A percentile compares a stretch with the other conserved stretches of the same genome.
These are phyloP conservation scores for Acipenser oxyrinchus DNA, from an alignment of 2,797 vertebrate genomes.

Conservation along the genomic window DNA sequence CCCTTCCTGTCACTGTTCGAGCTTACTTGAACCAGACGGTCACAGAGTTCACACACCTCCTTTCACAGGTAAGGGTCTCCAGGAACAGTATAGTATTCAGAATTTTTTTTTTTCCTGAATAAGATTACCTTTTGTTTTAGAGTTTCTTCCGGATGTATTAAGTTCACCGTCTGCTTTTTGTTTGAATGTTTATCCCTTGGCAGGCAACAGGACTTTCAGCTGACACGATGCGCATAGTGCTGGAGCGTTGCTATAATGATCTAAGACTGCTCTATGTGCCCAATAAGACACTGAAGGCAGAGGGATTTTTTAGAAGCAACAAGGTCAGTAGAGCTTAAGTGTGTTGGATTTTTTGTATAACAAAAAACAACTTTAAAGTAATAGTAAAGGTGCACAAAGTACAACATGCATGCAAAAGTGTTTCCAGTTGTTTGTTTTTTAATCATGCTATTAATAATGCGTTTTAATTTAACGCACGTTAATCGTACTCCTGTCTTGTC, in stretches of 20 bases:
- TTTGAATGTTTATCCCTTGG: background rate
- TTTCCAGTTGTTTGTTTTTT: too few species aligned
- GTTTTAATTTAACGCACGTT: too few species aligned
- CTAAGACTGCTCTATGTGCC: slow-evolving; percentile 83
- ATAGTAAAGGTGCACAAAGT: too few species aligned
- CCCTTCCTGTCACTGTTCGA: slow-evolving; percentile 79
- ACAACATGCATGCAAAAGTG: too few species aligned
- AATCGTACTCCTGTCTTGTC: too few species aligned
- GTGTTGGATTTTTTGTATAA: too few species aligned
- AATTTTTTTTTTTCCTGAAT: too few species aligned
- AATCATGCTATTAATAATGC: too few species aligned
- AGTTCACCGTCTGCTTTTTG: background rate
- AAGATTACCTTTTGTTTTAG: too few species aligned
- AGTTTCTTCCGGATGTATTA: background rate
- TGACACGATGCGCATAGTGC: slow-evolving; percentile 88
- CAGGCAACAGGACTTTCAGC: slow-evolving; percentile 75
- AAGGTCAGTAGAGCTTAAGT: slow-evolving; percentile 61
- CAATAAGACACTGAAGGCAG: slow-evolving; percentile 93
- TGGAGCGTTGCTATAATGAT: slow-evolving; percentile 97
- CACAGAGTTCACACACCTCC: slow-evolving; percentile 91
- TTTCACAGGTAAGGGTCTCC: slow-evolving; percentile 76
- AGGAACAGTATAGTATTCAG: background rate
- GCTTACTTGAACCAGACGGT: slow-evolving; percentile 94
- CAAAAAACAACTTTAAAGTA: too few species aligned
- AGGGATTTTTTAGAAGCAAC: slow-evolving; percentile 98